A percentile compares a stretch with the other conserved stretches of the same genome.
Conservation (phyloP, 2,797 vertebrate species). For the Brachyalestes nurse region DNA sequence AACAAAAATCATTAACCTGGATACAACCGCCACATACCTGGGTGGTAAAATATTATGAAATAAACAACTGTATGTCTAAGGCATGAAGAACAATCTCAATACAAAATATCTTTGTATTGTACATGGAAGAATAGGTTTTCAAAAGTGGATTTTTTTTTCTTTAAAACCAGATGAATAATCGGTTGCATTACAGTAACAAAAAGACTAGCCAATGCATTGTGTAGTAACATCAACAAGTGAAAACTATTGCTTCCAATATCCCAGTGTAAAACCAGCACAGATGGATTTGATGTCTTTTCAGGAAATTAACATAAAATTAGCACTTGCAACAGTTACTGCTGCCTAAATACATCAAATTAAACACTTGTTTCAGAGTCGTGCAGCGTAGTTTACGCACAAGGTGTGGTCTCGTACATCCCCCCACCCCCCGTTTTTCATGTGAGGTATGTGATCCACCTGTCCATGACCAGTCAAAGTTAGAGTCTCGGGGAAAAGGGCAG, state of each 20-base stretch:
- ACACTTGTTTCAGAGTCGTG: slow-evolving; percentile 67
- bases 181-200: neutral
- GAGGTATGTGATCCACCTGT: slow-evolving; percentile 69
- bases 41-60: too few species aligned
- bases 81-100: too few species aligned
- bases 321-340: neutral
- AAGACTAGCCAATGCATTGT: neutral
- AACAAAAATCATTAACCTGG: too few species aligned
- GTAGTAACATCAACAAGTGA: neutral
- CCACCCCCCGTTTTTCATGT: slow-evolving; percentile 83
- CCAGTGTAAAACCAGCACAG: neutral
- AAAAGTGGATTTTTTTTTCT: neutral
- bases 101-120: too few species aligned
- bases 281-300: neutral
- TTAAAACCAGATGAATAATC: neutral
- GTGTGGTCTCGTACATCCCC: slow-evolving; percentile 81
- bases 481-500: slow-evolving; percentile 69
- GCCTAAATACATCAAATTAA: neutral
- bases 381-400: slow-evolving; percentile 80
- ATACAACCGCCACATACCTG: too few species aligned
- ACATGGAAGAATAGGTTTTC: too few species aligned
- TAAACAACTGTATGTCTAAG: too few species aligned
- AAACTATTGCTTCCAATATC: too few species aligned
- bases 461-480: slow-evolving; percentile 62
- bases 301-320: neutral